These are phyloP conservation scores for Sminthurides aquaticus DNA, from an alignment of 2,888 invertebrate species.

Conservation along the genomic window DNA sequence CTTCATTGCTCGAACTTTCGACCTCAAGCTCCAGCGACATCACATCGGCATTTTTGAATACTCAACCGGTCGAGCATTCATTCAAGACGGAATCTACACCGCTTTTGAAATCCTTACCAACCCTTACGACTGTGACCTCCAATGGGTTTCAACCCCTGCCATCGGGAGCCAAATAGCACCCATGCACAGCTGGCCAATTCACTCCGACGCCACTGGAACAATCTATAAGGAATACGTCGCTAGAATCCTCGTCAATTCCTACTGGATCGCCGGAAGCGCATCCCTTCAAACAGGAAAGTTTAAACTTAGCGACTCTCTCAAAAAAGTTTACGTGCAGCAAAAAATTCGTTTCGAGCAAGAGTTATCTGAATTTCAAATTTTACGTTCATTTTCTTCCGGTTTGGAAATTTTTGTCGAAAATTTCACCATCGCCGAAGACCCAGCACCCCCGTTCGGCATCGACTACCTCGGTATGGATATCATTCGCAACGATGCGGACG, in stretches of 20 bases:
- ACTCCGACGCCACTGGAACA: neutral
- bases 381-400: neutral
- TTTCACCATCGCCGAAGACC: neutral
- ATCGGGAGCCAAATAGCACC: neutral
- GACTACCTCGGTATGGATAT: neutral
- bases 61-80: neutral
- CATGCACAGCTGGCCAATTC: neutral
- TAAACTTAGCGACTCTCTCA: neutral
- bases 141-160: neutral
- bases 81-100: neutral
- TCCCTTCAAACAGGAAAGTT: neutral
- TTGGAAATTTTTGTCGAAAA: neutral
- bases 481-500: neutral
- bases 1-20: neutral
- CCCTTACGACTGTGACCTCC: neutral
- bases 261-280: neutral
- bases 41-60: neutral
- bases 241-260: neutral
- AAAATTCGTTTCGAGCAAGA: neutral
- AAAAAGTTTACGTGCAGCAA: neutral
- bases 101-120: neutral
- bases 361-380: neutral
- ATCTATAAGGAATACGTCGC: neutral
- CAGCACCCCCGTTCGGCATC: neutral
- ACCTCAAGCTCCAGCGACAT: neutral